phyloP scores from a whole-genome alignment of 2,113 vertebrate genomes.

The Psammodynastes pulverulentus region DNA sequence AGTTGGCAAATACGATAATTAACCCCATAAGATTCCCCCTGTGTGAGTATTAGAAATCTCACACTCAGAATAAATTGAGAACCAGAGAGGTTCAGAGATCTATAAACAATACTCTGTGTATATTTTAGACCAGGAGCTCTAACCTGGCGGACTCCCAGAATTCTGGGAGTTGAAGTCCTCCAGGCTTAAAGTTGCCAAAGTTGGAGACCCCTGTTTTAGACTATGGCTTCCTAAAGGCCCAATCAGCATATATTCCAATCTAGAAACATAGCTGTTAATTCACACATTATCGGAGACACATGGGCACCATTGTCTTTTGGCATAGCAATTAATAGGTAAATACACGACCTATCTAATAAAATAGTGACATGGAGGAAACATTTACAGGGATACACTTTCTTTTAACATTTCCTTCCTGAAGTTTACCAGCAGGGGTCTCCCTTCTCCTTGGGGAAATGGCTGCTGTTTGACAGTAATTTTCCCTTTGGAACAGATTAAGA shows the following conservation, averaged over 20 bases:
- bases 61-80: background rate
- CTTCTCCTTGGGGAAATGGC: background rate
- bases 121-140: too few species aligned
- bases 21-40: background rate
- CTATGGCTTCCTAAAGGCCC: background rate
- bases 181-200: too few species aligned
- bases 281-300: background rate
- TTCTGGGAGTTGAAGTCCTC: too few species aligned
- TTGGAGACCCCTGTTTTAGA: too few species aligned
- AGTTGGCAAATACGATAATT: background rate
- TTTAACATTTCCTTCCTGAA: background rate
- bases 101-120: background rate
- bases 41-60: background rate
- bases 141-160: too few species aligned
- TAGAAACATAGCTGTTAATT: background rate
- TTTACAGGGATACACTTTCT: accelerated
- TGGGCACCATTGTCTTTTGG: background rate
- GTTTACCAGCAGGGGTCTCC: conserved; percentile 39
- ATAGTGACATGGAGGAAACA: background rate
- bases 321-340: background rate
- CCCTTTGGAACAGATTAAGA: background rate
- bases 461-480: accelerated
- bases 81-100: background rate
- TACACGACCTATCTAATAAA: background rate
- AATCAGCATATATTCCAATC: background rate